Percentiles rank a stretch among this genome's conserved stretches.
Conservation (phyloP, 1,140 invertebrate species). For the Leptinotarsa texana region DNA sequence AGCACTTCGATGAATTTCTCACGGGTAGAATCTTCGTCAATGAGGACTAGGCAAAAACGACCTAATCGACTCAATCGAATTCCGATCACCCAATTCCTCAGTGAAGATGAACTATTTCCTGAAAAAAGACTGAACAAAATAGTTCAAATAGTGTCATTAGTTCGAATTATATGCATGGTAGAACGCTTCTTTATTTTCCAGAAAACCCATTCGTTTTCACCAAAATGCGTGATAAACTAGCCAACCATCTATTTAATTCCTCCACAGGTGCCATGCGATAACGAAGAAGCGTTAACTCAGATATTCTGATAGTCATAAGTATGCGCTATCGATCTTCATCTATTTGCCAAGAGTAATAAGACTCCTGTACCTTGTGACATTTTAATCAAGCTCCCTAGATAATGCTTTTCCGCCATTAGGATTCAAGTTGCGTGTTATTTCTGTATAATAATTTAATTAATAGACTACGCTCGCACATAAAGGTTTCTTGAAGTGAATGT, state of each 20-base stretch:
- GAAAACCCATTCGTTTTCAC: too few relatives aligned
- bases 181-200: too few relatives aligned
- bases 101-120: too few relatives aligned
- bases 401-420: conserved; percentile 4
- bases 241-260: background rate
- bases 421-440: background rate
- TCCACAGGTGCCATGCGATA: background rate
- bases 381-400: background rate
- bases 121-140: too few relatives aligned
- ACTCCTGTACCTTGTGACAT: background rate
- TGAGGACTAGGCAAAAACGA: too few relatives aligned
- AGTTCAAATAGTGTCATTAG: too few relatives aligned
- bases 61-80: too few relatives aligned
- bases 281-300: background rate
- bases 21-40: too few relatives aligned
- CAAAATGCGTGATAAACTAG: background rate
- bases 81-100: too few relatives aligned
- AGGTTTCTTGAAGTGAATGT: background rate
- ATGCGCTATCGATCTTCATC: background rate
- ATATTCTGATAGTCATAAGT: conserved; percentile 1
- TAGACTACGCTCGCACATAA: background rate
- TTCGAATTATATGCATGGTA: too few relatives aligned
- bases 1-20: too few relatives aligned
- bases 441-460: background rate
- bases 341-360: conserved; percentile 3